These are phyloP conservation scores for Ormyrus thymus DNA, from an alignment of 2,888 invertebrate genomes.

Conservation along the genomic window DNA sequence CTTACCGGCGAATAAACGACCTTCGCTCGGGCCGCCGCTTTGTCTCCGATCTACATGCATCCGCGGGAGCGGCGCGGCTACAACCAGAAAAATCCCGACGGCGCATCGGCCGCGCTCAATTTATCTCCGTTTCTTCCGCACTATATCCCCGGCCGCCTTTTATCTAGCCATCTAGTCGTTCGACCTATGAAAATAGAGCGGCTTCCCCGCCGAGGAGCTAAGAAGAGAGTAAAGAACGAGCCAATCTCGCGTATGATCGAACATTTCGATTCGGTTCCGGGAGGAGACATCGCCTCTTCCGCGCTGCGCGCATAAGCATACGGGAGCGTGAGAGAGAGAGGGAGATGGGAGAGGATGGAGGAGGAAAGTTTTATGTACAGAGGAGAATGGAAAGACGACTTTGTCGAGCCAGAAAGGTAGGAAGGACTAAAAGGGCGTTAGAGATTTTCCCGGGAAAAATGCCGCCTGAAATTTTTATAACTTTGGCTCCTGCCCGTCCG, in stretches of 20 bases:
- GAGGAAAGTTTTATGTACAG: slow-evolving; percentile 53
- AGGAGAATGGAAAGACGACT: slow-evolving; percentile 50
- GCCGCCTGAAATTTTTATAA: slow-evolving; percentile 22
- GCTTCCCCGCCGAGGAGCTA: slow-evolving; percentile 37
- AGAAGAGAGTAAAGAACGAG: slow-evolving; percentile 65
- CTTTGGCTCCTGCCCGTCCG: background rate
- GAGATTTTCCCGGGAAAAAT: slow-evolving; percentile 45
- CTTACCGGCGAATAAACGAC: slow-evolving; percentile 5
- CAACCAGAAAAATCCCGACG: slow-evolving; percentile 33
- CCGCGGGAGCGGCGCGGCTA: background rate
- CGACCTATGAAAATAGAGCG: slow-evolving; percentile 60
- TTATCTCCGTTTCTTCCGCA: slow-evolving; percentile 56
- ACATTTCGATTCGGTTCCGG: slow-evolving; percentile 65
- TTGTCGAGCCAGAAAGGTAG: slow-evolving; percentile 1
- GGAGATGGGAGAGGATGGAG: background rate
- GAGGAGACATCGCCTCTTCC: slow-evolving; percentile 48
- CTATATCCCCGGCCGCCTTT: slow-evolving; percentile 54
- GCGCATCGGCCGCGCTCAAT: slow-evolving; percentile 48
- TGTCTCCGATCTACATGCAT: slow-evolving; percentile 28
- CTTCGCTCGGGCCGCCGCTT: background rate
- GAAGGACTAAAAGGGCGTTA: slow-evolving; percentile 21
- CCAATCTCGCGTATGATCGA: slow-evolving; percentile 70
- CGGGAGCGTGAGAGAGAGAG: background rate
- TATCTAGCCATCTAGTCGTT: slow-evolving; percentile 57
- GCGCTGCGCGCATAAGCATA: slow-evolving; percentile 19